Base-by-base conservation (phyloP, 2,888 invertebrate genomes). In the Rhagium mordax region DNA sequence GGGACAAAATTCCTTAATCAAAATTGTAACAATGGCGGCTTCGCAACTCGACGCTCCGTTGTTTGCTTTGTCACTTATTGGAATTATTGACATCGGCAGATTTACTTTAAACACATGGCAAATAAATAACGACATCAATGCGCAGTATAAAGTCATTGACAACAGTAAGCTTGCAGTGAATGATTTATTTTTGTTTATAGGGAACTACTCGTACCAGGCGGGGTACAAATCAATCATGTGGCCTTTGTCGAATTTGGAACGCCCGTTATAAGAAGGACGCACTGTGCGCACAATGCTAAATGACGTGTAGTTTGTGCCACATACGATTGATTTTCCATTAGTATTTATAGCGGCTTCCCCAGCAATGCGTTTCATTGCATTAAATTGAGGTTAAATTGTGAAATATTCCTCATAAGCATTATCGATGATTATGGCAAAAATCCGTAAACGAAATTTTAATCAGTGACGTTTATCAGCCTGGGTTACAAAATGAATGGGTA, bases 341-440 rank as follows among this genome's bases (percentile, higher is more conserved):
- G 41, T 41, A 41, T 41, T 41, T 41, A 10, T 3, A n/a, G n/a
- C 41, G n/a, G n/a, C n/a, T n/a, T n/a, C 41, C 4, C 13, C 41
- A 10, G 10, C 41, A 41, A 41, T 41, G 41, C 41, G n/a, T 13
- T 41, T 41, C n/a, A n/a, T n/a, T 41, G 41, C 55, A 24, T 4
- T 55, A 55, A n/a, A 55, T 55, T 55, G 55, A 55, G 55, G 55
- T 55, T 24, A 55, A 21, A 24, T 55, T 55, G 24, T n/a, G 24
- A 55, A 55, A 55, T n/a, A 21, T n/a, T 24, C 55, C 21, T 8
- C 20, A 55, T 55, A 21, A 10, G 55, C 24, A 24, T n/a, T 21
- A 21, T 21, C 24, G 10, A 24, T n/a, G 55, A 41, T 41, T 41
- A 15, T 41, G n/a, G 41, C 41, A 41, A 41, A 41, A 41, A 41